Conservation (phyloP, 2,113 vertebrate species). For the Mus spicilegus region DNA sequence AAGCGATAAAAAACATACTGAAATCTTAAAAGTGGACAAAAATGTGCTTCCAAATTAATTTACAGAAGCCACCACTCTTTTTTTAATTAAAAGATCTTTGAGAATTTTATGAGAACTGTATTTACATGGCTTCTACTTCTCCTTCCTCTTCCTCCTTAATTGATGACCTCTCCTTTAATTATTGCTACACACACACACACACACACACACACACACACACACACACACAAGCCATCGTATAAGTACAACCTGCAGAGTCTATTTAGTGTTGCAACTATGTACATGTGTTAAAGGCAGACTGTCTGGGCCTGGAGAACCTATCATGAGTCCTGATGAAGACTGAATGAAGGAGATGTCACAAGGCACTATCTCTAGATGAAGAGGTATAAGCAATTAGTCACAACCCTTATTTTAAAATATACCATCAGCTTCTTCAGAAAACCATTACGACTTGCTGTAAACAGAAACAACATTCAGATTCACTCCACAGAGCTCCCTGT, state of each 20-base stretch:
- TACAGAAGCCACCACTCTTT: neutral
- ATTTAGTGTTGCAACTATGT: neutral
- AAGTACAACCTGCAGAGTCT: neutral
- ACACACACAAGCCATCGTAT: neutral
- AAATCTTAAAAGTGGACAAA: neutral
- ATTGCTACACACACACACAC: neutral
- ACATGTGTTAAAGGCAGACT: neutral
- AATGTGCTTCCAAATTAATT: slow-evolving; percentile 21
- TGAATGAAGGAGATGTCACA: neutral
- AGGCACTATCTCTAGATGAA: neutral
- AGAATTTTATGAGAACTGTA: neutral
- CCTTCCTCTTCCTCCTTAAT: neutral
- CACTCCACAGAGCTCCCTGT: neutral
- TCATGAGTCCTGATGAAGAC: neutral
- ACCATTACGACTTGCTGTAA: neutral
- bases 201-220: neutral
- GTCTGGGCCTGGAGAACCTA: neutral
- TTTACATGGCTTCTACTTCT: neutral
- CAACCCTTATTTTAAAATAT: neutral
- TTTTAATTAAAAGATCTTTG: neutral
- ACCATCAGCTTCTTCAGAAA: slow-evolving; percentile 22
- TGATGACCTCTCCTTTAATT: neutral
- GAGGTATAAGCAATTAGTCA: neutral
- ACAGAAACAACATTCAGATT: neutral
- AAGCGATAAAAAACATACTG: slow-evolving; percentile 36